Evolutionary conservation across 2,797 vertebrate genomes (phyloP), one percentile per base, ranked within the genome.

Genomic region (Phataginus tricuspis): DNA sequence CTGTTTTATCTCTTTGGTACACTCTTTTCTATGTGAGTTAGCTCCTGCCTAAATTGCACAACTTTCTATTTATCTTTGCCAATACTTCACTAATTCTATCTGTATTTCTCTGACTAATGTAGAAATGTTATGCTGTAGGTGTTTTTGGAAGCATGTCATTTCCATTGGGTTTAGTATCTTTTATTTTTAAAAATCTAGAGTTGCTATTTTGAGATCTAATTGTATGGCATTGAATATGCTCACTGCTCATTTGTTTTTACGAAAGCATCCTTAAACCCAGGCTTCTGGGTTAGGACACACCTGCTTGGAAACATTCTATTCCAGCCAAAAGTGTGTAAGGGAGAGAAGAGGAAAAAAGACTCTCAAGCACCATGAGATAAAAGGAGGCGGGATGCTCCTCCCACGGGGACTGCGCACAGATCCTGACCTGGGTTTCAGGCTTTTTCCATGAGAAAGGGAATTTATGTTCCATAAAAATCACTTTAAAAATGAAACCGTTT

Each of bases 171-270:
- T 72, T 39, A 42, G 9, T 86, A n/a, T 68, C 75, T 94, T 96
- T 95, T 87, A 82, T 96, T 96, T 90, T 72, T 2, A 86, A 92
- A 95, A 82, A 61, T 51, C 87, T 68, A 57, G 31, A 72, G 61
- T 85, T 94, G 68, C 82, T 95, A 96, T 91, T 96, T 96, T 92
- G 61, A 86, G 94, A 91, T 42, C 66, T 86, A 57, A 95, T 92
- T 92, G 91, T 83, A 18, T 9, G 6, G 82, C 57, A 69, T 1
- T 86, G 85, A 96, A 77, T 92, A 59, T 57, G 78, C 64, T 82
- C 95, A 29, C 45, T 23, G 89, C 96, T 85, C 68, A 27, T 86
- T 96, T 94, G 49, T 94, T 91, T 83, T 79, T 49, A 90, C 1
- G 2, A 84, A 75, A 86, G 69, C 72, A 55, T 75, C 72, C 91